Evolutionary conservation across 2,888 invertebrate genomes (phyloP), one percentile per base, ranked within the genome.

Genomic region (Barypeithes pellucidus): DNA sequence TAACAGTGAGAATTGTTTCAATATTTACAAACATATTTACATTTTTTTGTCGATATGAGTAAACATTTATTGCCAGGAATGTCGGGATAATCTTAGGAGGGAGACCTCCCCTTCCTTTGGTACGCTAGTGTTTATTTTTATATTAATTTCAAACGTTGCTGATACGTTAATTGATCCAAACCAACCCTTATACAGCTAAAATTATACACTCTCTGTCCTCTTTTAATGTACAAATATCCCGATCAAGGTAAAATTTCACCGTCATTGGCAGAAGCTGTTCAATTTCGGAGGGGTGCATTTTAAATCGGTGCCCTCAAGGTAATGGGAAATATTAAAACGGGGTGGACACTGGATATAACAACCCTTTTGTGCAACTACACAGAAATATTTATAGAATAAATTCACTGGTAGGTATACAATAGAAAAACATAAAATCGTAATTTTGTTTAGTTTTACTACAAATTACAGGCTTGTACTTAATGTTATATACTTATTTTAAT

Each of bases 221-320:
- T 52, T 39, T 54, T 22, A 20, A 41, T 22, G 52, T n/a, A 50
- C 16, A 65, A 50, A 65, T 52, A 33, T 29, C 16, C 22, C 41
- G 39, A 66, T 54, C 52, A 54, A 66, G 52, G 39, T 54, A 39
- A 54, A 65, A 66, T 41, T 66, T 54, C 54, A 54, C 54, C 52
- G 18, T 66, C 20, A 66, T 52, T 18, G n/a, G 14, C 66, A 50
- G 39, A 54, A 57, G 54, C 54, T 57, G 54, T 33, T 57, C 54
- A 66, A 39, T 20, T 50, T 50, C 22, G 36, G 20, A 66, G 54
- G 71, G 71, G 71, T 71, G 71, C 57, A 71, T 71, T 59, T 57
- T 65, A 47, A 71, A 71, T 69, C 36, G 45, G 18, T 20, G 22
- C 20, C n/a, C 50, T 52, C 65, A 50, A 65, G 65, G 65, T 36